Conservation (phyloP, 2,797 vertebrate genomes). For the Microcaecilia unicolor region DNA sequence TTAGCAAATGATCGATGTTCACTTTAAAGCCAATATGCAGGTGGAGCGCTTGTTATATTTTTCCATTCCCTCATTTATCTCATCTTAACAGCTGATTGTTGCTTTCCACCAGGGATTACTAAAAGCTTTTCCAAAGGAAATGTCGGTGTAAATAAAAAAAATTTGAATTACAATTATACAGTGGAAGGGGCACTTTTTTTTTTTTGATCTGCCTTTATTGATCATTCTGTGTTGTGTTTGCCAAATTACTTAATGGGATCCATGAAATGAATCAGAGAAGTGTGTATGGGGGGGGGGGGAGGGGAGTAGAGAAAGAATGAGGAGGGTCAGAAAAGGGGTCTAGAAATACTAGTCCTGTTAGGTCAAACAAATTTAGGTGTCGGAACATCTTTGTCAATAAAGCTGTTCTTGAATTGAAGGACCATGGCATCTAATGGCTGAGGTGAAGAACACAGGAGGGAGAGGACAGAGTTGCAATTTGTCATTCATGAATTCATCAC, state of each 20-base stretch:
- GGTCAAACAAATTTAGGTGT: too few relatives aligned
- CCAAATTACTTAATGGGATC: constrained; percentile 4
- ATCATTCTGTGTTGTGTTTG: constrained; percentile 3
- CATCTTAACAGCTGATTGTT: constrained; percentile 31
- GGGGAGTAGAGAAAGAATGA: too few relatives aligned
- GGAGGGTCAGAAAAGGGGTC: too few relatives aligned
- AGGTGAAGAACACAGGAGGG: too few relatives aligned
- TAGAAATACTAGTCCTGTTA: too few relatives aligned
- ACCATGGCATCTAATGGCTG: too few relatives aligned
- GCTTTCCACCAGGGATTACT: constrained; percentile 18
- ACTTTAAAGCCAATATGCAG: constrained; percentile 24
- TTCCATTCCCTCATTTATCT: constrained; percentile 43
- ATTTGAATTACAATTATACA: constrained; percentile 28
- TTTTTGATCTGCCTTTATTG: not conserved
- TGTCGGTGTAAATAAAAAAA: constrained; percentile 24
- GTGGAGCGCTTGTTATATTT: constrained; percentile 27
- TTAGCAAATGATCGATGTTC: constrained; percentile 34
- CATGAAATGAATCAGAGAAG: constrained; percentile 9
- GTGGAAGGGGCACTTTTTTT: constrained; percentile 17
- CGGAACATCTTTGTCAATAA: too few relatives aligned
- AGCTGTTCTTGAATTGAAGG: too few relatives aligned
- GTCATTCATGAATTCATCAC: too few relatives aligned
- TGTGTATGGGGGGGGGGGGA: not conserved
- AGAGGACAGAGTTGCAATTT: too few relatives aligned
- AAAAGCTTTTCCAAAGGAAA: constrained; percentile 28